Evolutionary conservation across 2,888 invertebrate genomes (phyloP).

Genomic region (Andrena minutula): DNA sequence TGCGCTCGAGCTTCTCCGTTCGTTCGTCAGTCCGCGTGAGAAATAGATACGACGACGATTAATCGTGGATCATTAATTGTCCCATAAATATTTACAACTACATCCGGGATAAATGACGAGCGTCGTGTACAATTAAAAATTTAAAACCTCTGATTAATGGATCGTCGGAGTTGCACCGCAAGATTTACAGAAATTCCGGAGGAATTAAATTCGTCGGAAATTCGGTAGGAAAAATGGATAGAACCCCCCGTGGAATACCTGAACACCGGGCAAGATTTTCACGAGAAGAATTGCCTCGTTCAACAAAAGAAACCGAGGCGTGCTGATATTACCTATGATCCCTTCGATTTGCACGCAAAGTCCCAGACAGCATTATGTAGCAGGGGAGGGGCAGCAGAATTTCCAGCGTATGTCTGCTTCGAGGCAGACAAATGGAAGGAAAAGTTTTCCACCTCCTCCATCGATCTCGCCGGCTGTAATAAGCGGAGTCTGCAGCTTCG

Average conservation of each 20-base stretch:
- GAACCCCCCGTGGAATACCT: too few species aligned
- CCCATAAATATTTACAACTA: not conserved
- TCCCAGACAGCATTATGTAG: not conserved
- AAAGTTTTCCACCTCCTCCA: not conserved
- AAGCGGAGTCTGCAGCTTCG: not conserved
- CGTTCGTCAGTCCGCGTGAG: not conserved
- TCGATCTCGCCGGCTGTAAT: not conserved
- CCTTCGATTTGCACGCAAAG: conserved; percentile 12
- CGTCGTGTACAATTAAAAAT: not conserved
- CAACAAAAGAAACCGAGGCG: not conserved
- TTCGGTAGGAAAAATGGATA: not conserved
- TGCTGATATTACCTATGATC: not conserved
- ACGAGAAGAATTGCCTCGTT: not conserved
- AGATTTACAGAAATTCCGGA: conserved; percentile 12
- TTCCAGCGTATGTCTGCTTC: not conserved
- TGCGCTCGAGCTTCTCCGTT: too few species aligned
- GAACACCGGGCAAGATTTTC: too few species aligned
- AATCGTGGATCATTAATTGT: conserved; percentile 24
- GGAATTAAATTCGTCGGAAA: conserved; percentile 21
- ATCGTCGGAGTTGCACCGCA: not conserved
- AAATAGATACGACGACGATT: conserved; percentile 15
- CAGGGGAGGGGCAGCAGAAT: too few species aligned
- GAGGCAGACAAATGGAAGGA: too few species aligned
- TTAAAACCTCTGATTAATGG: not conserved
- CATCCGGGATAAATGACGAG: conserved; percentile 2